A percentile compares a stretch with the other conserved stretches of the same genome.
phyloP scores from a whole-genome alignment of 1,140 invertebrate species.

The Cydia strobilella region DNA sequence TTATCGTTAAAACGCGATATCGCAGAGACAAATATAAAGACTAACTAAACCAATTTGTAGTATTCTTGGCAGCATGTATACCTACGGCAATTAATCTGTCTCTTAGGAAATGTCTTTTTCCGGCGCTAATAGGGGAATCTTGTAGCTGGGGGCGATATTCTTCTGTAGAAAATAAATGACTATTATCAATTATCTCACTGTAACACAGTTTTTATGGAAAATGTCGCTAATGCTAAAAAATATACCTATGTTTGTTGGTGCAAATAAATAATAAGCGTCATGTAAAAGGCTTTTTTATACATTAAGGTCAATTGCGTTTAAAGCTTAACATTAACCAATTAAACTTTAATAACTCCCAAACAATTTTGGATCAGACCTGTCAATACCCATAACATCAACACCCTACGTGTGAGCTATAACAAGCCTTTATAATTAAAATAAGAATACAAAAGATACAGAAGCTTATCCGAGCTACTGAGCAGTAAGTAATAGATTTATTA shows the following conservation, averaged over 20 bases:
- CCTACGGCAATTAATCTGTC: slow-evolving; percentile 7
- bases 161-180: neutral
- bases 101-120: slow-evolving; percentile 8
- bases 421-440: slow-evolving; percentile 15
- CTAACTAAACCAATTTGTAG: slow-evolving; percentile 2
- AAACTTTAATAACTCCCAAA: neutral
- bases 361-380: neutral
- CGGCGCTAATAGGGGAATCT: slow-evolving; percentile 11
- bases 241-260: neutral
- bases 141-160: slow-evolving; percentile 11
- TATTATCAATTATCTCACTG: slow-evolving; percentile 1
- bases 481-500: slow-evolving; percentile 33
- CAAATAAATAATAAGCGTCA: neutral
- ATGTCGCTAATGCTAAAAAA: neutral
- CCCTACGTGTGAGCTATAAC: neutral
- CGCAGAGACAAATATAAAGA: neutral
- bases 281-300: too few species aligned
- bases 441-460: slow-evolving; percentile 12
- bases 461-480: slow-evolving; percentile 21
- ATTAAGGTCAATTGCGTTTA: too few species aligned
- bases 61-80: neutral
- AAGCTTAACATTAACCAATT: neutral
- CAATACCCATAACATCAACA: slow-evolving; percentile 6
- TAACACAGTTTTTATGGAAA: neutral
- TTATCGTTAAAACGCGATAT: neutral